Evolutionary conservation across 1,140 invertebrate species (phyloP), one percentile per base, ranked within the genome.

Genomic region (Drosophila burlai): DNA sequence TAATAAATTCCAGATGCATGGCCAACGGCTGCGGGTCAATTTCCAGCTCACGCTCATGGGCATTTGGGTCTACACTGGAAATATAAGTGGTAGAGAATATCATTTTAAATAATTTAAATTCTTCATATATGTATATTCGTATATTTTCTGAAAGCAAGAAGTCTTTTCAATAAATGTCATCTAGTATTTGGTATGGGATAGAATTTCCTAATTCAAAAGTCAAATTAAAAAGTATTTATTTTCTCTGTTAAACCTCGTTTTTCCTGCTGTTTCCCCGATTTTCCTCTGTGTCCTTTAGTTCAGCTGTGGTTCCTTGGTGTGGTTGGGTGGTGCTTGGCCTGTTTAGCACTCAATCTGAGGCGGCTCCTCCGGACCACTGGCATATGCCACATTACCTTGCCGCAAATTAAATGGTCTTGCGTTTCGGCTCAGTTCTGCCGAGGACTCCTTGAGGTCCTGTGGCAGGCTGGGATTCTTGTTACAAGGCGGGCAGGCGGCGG

Each of bases 321-420:
- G 31, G 34, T 31, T 59, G 54, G 55, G 52, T 76, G 60, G 43
- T 45, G 38, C 46, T 46, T 55, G 60, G 69, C 74, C 74, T 89
- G 81, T 81, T 89, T 89, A 89, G 68, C 84, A 89, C 84, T 90
- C 84, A 89, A 89, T 89, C 84, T 90, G 74, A 74, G 81, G 84
- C 55, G 54, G 43, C 67, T 73, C 69, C 68, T 73, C 38, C 67
- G 26, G 15, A 52, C 68, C 68, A 36, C 54, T 73, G 58, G 62
- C 69, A 76, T 89, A 91, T 90, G 85, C 81, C 85, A 77, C 86
- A 90, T 91, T 90, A 82, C 85, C 86, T 90, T 76, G 76, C 81
- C 84, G 81, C 85, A 90, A 90, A 90, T 90, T 90, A 90, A 91
- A 90, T 85, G 82, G 76, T 74, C 85, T 86, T 67, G 82, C 81